Percentiles rank a stretch among this genome's conserved stretches.
Evolutionary conservation across 2,113 vertebrate species (phyloP).

Genomic region (Heterotis niloticus): DNA sequence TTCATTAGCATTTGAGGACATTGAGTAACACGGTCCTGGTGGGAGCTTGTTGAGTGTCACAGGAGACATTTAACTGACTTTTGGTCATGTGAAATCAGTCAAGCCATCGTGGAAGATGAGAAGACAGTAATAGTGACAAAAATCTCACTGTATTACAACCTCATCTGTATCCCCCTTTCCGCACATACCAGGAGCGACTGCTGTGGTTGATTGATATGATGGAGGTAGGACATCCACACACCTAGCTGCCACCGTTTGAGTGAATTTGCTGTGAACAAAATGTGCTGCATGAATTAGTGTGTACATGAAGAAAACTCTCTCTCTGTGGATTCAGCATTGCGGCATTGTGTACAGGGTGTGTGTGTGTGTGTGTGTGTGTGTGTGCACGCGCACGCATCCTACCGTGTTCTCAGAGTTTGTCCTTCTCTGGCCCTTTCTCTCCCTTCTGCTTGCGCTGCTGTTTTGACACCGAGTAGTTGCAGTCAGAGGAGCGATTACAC

Average conservation of each 20-base stretch:
- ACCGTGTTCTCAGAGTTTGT: background rate
- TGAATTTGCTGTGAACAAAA: conserved; percentile 22
- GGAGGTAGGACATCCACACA: conserved; percentile 79
- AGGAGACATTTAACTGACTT: conserved; percentile 11
- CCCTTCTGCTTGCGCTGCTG: background rate
- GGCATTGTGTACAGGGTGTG: background rate
- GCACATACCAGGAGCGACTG: conserved; percentile 78
- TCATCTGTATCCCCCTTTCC: conserved; percentile 26
- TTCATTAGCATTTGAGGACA: background rate
- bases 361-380: background rate
- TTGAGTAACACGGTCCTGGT: background rate
- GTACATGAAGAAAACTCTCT: background rate
- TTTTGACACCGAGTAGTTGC: background rate
- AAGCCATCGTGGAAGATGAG: background rate
- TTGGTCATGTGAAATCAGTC: background rate
- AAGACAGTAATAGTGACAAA: background rate
- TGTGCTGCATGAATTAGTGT: background rate
- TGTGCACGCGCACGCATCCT: background rate
- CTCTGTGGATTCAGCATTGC: background rate
- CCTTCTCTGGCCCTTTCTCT: background rate
- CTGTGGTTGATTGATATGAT: conserved; percentile 98
- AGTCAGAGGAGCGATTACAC: background rate
- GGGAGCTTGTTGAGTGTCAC: background rate
- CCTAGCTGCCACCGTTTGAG: conserved; percentile 31
- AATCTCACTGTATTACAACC: conserved; percentile 21